These are phyloP conservation scores for Diprion similis DNA, from an alignment of 1,140 invertebrate species.

Conservation along the genomic window DNA sequence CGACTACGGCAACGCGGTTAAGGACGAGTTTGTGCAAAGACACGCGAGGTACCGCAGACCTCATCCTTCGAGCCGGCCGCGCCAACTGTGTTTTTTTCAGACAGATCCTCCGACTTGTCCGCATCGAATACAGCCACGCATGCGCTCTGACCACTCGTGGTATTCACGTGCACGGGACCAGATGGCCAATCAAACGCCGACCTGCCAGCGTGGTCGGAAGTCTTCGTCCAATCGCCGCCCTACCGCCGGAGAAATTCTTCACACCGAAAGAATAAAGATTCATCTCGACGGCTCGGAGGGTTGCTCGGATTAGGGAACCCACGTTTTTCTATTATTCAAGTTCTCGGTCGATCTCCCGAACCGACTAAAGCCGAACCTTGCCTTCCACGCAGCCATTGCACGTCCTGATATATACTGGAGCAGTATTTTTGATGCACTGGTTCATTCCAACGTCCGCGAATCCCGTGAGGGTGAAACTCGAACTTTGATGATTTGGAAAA, in stretches of 20 bases:
- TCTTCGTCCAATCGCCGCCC: not conserved
- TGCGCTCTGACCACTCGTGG: not conserved
- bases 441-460: too few species aligned
- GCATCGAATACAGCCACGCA: not conserved
- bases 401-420: too few species aligned
- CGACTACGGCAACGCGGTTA: too few species aligned
- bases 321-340: too few species aligned
- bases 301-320: too few species aligned
- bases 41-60: constrained; percentile 5
- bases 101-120: constrained; percentile 1
- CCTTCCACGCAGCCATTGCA: too few species aligned
- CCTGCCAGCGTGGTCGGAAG: not conserved
- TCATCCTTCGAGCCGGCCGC: constrained; percentile 7
- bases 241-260: not conserved
- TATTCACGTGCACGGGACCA: not conserved
- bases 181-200: not conserved
- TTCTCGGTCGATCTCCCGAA: too few species aligned
- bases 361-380: too few species aligned
- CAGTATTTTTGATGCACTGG: too few species aligned
- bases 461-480: too few species aligned
- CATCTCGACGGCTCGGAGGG: not conserved
- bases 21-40: too few species aligned
- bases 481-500: too few species aligned
- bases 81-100: constrained; percentile 14
- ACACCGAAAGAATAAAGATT: not conserved